Conservation (phyloP, 1,140 invertebrate species). For the Drosophila sturtevanti region DNA sequence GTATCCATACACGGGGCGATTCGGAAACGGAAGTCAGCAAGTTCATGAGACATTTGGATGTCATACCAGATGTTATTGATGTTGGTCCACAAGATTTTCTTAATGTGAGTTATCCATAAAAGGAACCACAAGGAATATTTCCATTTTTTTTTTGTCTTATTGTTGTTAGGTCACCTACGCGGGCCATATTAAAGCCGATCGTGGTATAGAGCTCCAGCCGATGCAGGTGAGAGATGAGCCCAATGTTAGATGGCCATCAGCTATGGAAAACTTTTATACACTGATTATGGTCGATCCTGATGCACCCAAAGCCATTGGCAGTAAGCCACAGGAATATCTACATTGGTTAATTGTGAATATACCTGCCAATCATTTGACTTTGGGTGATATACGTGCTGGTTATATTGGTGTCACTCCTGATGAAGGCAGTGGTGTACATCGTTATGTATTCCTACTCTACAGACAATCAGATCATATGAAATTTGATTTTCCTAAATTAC, state of each 20-base stretch:
- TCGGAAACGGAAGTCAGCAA: slow-evolving; percentile 64
- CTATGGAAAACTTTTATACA: slow-evolving; percentile 87
- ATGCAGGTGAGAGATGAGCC: slow-evolving; percentile 89
- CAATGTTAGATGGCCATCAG: slow-evolving; percentile 86
- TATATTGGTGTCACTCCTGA: slow-evolving; percentile 94
- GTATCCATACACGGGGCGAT: background rate
- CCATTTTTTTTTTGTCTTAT: background rate
- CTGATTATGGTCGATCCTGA: slow-evolving; percentile 86
- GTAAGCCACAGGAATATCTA: slow-evolving; percentile 90
- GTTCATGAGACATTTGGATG: slow-evolving; percentile 60
- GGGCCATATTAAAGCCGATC: slow-evolving; percentile 84
- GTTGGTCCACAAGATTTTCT: slow-evolving; percentile 72
- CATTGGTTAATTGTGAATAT: slow-evolving; percentile 97
- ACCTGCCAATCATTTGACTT: slow-evolving; percentile 87
- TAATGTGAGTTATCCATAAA: slow-evolving; percentile 45
- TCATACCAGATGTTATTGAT: slow-evolving; percentile 75
- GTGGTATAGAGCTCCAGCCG: slow-evolving; percentile 87
- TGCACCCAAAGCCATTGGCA: slow-evolving; percentile 88
- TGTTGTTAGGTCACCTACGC: slow-evolving; percentile 83
- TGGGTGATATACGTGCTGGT: slow-evolving; percentile 91
- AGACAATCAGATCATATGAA: slow-evolving; percentile 87
- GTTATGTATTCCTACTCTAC: slow-evolving; percentile 94
- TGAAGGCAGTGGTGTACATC: slow-evolving; percentile 91
- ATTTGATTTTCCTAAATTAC: slow-evolving; percentile 50
- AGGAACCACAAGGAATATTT: background rate